Evolutionary conservation across 2,888 invertebrate genomes (phyloP), one percentile per base, ranked within the genome.

Genomic region (Baccha elongata): DNA sequence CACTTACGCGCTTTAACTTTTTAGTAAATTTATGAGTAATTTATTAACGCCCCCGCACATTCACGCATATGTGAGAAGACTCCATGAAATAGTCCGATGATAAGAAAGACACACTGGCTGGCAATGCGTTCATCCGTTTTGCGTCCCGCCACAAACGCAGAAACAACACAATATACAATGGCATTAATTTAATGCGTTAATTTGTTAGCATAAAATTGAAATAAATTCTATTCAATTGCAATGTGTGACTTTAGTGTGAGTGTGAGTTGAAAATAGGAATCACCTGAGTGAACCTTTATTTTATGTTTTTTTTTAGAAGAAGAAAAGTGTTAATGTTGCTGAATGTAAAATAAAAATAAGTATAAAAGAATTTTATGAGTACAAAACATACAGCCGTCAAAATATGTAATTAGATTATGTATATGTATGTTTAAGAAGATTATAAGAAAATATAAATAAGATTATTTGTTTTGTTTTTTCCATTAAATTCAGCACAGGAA

Each of bases 191-290:
- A 83, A 83, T 73, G 83, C 83, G 83, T 83, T 83, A 78, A 83
- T 83, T 83, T 83, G 83, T 85, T 71, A 85, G 88, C 88, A 88
- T 88, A 88, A 88, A 88, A 88, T 88, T 86, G 86, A 88, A 88
- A 88, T 88, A 88, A 89, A 89, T 88, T 88, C 85, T 85, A 86
- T 86, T 58, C 32, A n/a, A 40, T 26, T 55, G 23, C 23, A 23
- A 23, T 23, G 40, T 29, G 37, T 5, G 23, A 37, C 17, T 50
- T 37, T 15, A 23, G 35, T 50, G 17, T 26, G 50, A 67, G 21
- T 29, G 46, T 23, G 15, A 37, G 50, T n/a, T n/a, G n/a, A n/a
- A n/a, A n/a, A n/a, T n/a, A 53, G 58, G 42, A 32, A 64, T 64
- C 62, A 44, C n/a, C 17, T 29, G 44, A 55, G 26, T 64, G 55